phyloP scores from a whole-genome alignment of 2,888 invertebrate genomes.

The Nemotelus pantherinus region DNA sequence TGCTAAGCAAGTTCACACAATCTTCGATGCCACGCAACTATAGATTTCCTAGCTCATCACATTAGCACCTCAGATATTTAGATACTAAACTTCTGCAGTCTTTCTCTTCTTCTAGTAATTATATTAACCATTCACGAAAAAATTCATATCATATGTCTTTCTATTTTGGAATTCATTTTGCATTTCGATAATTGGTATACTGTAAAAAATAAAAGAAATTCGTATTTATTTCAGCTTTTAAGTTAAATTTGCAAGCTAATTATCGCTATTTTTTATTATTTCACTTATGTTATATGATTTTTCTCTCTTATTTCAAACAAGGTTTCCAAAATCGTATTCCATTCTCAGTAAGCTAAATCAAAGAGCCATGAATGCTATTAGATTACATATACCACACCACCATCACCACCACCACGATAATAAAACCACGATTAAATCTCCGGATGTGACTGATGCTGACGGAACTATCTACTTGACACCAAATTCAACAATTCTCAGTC shows the following conservation, averaged over 20 bases:
- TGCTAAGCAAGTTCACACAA: not conserved
- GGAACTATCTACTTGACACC: slow-evolving; percentile 61
- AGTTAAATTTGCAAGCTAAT: slow-evolving; percentile 48
- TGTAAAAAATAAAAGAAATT: slow-evolving; percentile 43
- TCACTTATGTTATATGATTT: slow-evolving; percentile 16
- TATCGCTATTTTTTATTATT: slow-evolving; percentile 17
- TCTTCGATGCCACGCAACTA: slow-evolving; percentile 14
- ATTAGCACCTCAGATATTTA: not conserved
- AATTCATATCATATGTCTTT: not conserved
- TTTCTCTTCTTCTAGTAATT: not conserved
- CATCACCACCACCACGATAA: not conserved
- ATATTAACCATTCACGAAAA: not conserved
- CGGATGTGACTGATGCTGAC: slow-evolving; percentile 51
- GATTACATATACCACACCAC: slow-evolving; percentile 61
- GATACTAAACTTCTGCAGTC: not conserved
- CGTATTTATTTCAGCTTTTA: slow-evolving; percentile 47
- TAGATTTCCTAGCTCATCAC: not conserved
- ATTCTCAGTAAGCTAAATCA: slow-evolving; percentile 65
- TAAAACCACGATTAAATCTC: slow-evolving; percentile 43
- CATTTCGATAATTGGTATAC: slow-evolving; percentile 1
- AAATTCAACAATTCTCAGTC: slow-evolving; percentile 59
- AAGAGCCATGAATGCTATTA: slow-evolving; percentile 62
- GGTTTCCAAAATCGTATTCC: slow-evolving; percentile 65
- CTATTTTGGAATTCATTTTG: not conserved
- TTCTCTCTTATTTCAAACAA: slow-evolving; percentile 50